Evolutionary conservation across 2,888 invertebrate genomes (phyloP).

Genomic region (Corythucha ciliata): DNA sequence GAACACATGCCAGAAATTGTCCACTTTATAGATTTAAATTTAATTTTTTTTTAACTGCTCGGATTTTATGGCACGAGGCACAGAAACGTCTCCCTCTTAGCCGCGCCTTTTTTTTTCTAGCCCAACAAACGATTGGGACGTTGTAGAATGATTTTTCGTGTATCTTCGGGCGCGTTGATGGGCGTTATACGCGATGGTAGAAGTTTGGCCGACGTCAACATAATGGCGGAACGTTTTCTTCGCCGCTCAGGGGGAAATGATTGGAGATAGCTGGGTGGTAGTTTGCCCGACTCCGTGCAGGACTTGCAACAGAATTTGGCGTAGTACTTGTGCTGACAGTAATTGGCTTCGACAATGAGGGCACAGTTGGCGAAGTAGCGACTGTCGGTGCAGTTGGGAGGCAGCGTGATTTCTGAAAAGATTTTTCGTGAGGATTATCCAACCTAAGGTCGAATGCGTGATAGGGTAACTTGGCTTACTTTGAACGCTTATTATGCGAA

Average conservation of each 20-base stretch:
- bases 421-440: slow-evolving; percentile 32
- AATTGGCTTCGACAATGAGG: slow-evolving; percentile 72
- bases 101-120: too few relatives aligned
- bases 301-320: slow-evolving; percentile 89
- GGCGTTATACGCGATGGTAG: slow-evolving; percentile 18
- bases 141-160: too few relatives aligned
- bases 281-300: slow-evolving; percentile 75
- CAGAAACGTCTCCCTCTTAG: too few relatives aligned
- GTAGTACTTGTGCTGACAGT: slow-evolving; percentile 84
- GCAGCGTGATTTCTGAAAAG: slow-evolving; percentile 58
- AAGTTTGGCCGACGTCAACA: too few relatives aligned
- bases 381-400: slow-evolving; percentile 76
- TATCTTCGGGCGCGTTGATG: slow-evolving; percentile 19
- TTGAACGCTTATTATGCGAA: too few relatives aligned
- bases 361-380: slow-evolving; percentile 81
- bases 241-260: neutral
- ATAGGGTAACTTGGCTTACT: too few relatives aligned
- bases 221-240: neutral
- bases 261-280: slow-evolving; percentile 6
- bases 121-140: too few relatives aligned
- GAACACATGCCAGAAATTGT: too few relatives aligned
- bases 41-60: too few relatives aligned
- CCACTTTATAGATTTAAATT: too few relatives aligned
- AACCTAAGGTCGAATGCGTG: too few relatives aligned
- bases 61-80: too few relatives aligned